These are phyloP conservation scores for Diceros bicornis DNA, from an alignment of 2,797 vertebrate species.

Conservation along the genomic window DNA sequence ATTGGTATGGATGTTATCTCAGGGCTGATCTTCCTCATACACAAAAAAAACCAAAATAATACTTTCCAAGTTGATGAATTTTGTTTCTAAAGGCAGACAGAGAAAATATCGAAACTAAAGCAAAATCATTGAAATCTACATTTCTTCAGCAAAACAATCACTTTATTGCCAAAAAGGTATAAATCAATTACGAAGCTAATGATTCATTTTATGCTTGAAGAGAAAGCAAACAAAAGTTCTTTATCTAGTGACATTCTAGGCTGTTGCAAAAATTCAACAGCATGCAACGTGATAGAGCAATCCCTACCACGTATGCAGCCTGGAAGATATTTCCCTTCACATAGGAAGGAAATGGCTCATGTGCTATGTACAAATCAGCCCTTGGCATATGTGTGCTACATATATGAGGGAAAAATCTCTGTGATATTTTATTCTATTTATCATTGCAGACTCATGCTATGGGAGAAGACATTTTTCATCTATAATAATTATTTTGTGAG, in stretches of 20 bases:
- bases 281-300: neutral
- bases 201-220: neutral
- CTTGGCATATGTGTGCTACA: neutral
- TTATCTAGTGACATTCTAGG: neutral
- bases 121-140: constrained; percentile 15
- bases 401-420: neutral
- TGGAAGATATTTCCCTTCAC: neutral
- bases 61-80: constrained; percentile 25
- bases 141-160: constrained; percentile 50
- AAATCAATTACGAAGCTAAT: constrained; percentile 41
- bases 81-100: constrained; percentile 27
- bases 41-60: neutral
- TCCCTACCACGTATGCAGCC: neutral
- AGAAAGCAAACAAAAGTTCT: constrained; percentile 57
- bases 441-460: neutral
- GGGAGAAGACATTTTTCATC: constrained; percentile 48
- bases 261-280: constrained; percentile 38
- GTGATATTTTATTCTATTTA: neutral
- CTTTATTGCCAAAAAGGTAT: neutral
- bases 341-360: neutral
- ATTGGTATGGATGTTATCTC: no score
- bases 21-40: no score
- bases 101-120: constrained; percentile 13
- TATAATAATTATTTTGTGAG: constrained; percentile 8
- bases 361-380: neutral